These are phyloP conservation scores for Lasiommata megera DNA, from an alignment of 2,888 invertebrate species.

Conservation along the genomic window DNA sequence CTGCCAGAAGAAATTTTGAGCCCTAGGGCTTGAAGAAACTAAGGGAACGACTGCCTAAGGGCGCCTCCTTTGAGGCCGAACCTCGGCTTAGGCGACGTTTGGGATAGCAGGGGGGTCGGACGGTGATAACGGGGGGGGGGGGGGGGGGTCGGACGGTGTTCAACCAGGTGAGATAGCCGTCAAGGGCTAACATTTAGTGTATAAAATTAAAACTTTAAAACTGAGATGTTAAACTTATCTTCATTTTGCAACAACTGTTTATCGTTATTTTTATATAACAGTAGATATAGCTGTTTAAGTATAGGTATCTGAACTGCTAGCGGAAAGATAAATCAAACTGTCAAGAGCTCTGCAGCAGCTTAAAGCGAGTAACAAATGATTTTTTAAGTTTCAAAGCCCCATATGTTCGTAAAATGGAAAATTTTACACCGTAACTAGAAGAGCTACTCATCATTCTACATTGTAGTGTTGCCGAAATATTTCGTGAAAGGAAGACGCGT, in stretches of 20 bases:
- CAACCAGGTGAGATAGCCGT: too few relatives aligned
- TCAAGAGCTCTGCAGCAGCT: constrained; percentile 48
- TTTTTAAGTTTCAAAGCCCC: constrained; percentile 39
- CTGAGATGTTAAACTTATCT: too few relatives aligned
- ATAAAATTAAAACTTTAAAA: too few relatives aligned
- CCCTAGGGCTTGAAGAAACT: too few relatives aligned
- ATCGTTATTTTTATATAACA: background rate
- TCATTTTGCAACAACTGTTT: background rate
- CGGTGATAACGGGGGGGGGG: too few relatives aligned
- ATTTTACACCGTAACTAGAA: constrained; percentile 8
- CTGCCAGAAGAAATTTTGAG: too few relatives aligned
- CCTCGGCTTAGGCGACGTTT: too few relatives aligned
- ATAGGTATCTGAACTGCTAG: background rate
- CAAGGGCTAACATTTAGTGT: too few relatives aligned
- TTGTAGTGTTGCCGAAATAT: background rate
- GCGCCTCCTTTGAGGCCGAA: too few relatives aligned
- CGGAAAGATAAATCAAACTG: constrained; percentile 48
- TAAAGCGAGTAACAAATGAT: constrained; percentile 50
- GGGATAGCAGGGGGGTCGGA: too few relatives aligned
- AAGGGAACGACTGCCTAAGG: too few relatives aligned
- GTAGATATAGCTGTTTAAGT: background rate
- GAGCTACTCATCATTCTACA: constrained; percentile 2
- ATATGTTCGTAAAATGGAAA: constrained; percentile 7
- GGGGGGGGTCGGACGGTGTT: too few relatives aligned
- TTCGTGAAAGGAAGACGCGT: background rate